Evolutionary conservation across 2,113 vertebrate genomes (phyloP).

Genomic region (Psephotus haematonotus): DNA sequence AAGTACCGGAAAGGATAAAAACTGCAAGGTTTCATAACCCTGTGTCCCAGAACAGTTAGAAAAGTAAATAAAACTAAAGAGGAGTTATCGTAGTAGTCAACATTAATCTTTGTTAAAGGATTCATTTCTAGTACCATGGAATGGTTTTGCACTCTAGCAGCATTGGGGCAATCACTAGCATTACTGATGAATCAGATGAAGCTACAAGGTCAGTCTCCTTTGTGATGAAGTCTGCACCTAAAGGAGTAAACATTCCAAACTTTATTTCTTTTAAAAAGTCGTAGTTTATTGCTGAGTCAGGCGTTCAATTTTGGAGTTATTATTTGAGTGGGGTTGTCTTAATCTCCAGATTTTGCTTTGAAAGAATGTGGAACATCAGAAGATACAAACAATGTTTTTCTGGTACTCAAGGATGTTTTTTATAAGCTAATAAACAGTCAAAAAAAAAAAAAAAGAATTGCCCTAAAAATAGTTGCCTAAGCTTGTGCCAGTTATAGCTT

Average conservation of each 20-base stretch:
- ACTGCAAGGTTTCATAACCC: neutral
- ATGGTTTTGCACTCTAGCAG: neutral
- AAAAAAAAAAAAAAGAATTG: neutral
- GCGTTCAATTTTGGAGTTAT: neutral
- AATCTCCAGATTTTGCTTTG: neutral
- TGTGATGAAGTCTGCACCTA: neutral
- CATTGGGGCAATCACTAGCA: neutral
- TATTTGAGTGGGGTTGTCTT: neutral
- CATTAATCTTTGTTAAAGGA: neutral
- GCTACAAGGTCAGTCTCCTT: neutral
- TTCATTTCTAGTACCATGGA: neutral
- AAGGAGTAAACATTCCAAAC: neutral
- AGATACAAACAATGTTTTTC: neutral
- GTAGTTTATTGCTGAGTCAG: neutral
- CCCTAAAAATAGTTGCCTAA: neutral
- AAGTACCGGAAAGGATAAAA: neutral
- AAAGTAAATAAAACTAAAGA: slow-evolving; percentile 10
- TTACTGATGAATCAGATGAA: neutral
- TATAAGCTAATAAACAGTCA: neutral
- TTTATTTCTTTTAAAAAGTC: neutral
- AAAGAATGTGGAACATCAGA: neutral
- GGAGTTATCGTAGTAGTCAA: neutral
- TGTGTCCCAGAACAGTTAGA: neutral
- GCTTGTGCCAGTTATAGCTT: neutral
- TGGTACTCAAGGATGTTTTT: neutral